Base-by-base conservation (phyloP, 1,140 invertebrate genomes). In the Zaprionus camerounensis region DNA sequence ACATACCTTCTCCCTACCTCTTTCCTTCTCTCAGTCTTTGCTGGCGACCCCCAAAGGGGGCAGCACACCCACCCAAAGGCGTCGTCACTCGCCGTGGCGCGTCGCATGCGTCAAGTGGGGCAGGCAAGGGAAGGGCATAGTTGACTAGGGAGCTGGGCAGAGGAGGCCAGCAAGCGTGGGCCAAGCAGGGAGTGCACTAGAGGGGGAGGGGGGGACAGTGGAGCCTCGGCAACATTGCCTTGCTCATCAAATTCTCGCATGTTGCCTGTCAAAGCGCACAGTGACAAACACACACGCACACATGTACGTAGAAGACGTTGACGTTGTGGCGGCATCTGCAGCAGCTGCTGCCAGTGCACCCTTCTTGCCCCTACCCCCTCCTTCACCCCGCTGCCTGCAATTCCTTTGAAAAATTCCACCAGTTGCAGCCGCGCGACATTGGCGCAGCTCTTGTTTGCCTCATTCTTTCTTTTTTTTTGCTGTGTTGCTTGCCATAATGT, bases 171-270 rank as follows among this genome's bases (percentile, higher is more conserved):
- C 9, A 3, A 34, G 31, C 11, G 31, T 11, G 31, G 9, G 31
- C 31, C 0, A 17, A 26, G 5, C 6, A 46, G 22, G n/a, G 24
- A 44, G 3, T 17, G 61, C 28, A 9, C 3, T 9, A 49, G 11
- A 46, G 3, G 5, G 41, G 1, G 24, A 58, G 51, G 38, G 26
- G 15, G 15, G n/a, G 20, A 31, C 44, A 61, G 68, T 55, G 63
- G 36, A 22, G 34, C 41, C 26, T 12, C 28, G 34, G 51, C 44
- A 57, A 64, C 62, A 68, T 68, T 67, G 66, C 62, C 68, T 34
- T 55, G 88, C 83, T 88, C 83, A 87, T 91, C 88, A 91, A 91
- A 91, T 80, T 87, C 79, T 91, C 88, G 83, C 88, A 91, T 91
- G 88, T 91, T 88, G 83, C 62, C 88, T 91, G 88, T 91, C 88